A percentile compares a stretch with the other conserved stretches of the same genome.
These are phyloP conservation scores for Cephus runcator DNA, from an alignment of 2,888 invertebrate species.

Conservation along the genomic window DNA sequence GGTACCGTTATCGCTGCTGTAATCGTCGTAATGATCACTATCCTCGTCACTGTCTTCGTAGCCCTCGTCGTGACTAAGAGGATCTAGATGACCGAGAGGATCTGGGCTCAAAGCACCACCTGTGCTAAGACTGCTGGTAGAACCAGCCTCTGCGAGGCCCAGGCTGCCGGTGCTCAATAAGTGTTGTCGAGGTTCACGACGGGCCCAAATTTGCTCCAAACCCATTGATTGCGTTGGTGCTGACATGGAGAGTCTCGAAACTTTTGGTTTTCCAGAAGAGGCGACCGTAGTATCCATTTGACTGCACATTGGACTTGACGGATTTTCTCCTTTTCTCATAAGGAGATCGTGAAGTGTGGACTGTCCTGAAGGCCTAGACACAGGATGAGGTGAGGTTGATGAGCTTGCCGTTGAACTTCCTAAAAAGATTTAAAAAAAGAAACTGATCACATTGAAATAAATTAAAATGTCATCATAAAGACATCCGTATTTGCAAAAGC, in stretches of 20 bases:
- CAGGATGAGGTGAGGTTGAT: constrained; percentile 60
- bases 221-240: constrained; percentile 85
- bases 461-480: not conserved
- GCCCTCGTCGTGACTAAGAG: constrained; percentile 85
- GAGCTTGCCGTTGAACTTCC: constrained; percentile 62
- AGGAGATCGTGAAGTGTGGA: constrained; percentile 75
- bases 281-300: constrained; percentile 67
- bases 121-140: constrained; percentile 83
- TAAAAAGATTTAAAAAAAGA: constrained; percentile 17
- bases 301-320: constrained; percentile 49
- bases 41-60: constrained; percentile 86
- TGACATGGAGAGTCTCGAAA: constrained; percentile 83
- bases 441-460: constrained; percentile 9
- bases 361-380: constrained; percentile 53
- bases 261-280: constrained; percentile 71
- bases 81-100: constrained; percentile 68
- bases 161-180: constrained; percentile 83
- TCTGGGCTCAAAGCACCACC: constrained; percentile 88
- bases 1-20: constrained; percentile 81
- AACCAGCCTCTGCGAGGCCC: constrained; percentile 80
- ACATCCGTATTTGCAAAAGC: not conserved
- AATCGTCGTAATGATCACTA: constrained; percentile 87
- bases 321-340: constrained; percentile 73
- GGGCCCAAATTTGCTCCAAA: constrained; percentile 85
- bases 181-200: constrained; percentile 88